These are phyloP conservation scores for Crotalus tigris DNA, from an alignment of 2,113 vertebrate genomes.

Conservation along the genomic window DNA sequence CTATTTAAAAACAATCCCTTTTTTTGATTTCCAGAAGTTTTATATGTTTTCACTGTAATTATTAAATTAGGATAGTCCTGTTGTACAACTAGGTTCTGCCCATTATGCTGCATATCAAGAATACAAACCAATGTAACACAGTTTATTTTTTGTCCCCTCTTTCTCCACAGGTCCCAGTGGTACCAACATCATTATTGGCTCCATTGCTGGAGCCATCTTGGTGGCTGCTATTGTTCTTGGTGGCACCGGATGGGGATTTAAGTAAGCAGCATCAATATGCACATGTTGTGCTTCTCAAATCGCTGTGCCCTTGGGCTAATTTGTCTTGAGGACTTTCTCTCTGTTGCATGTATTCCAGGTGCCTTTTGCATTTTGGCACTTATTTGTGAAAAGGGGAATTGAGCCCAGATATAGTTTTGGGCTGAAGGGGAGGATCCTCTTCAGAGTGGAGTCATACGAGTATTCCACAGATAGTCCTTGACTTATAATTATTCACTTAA, in stretches of 20 bases:
- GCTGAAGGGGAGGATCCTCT: not conserved
- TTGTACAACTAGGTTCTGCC: not conserved
- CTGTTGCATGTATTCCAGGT: not conserved
- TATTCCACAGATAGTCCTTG: not conserved
- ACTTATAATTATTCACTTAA: not conserved
- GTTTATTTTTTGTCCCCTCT: slow-evolving; percentile 51
- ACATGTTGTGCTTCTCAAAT: slow-evolving; percentile 52
- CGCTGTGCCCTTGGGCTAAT: not conserved
- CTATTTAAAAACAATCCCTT: not conserved
- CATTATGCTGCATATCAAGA: not conserved
- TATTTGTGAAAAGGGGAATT: not conserved
- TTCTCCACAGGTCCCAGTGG: slow-evolving; percentile 91
- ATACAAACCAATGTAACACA: no score
- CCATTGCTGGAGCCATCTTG: slow-evolving; percentile 95
- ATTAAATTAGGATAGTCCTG: not conserved
- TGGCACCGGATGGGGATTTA: slow-evolving; percentile 98
- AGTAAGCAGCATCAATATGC: slow-evolving; percentile 83
- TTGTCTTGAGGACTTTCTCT: slow-evolving; percentile 1
- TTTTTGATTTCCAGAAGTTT: not conserved
- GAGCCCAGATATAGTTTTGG: not conserved
- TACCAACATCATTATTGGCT: slow-evolving; percentile 99
- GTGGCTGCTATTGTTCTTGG: slow-evolving; percentile 98
- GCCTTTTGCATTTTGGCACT: not conserved
- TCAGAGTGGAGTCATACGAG: slow-evolving; percentile 10
- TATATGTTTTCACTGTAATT: not conserved